Percentiles rank a stretch among this genome's conserved stretches.
Evolutionary conservation across 1,140 invertebrate genomes (phyloP).

Genomic region (Ceratoteleas bidentatus): DNA sequence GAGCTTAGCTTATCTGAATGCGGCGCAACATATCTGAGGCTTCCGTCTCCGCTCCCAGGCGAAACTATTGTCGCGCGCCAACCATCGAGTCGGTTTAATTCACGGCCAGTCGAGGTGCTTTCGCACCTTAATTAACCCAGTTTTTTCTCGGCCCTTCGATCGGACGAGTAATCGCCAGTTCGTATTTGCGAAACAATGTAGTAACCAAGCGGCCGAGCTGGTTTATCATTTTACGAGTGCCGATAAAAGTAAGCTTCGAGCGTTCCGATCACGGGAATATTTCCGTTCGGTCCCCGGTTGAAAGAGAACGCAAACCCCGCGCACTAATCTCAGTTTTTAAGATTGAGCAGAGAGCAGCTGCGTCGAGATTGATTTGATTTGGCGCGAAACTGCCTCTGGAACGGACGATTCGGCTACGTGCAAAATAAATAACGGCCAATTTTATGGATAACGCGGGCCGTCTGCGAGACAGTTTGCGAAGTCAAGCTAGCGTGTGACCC

Average conservation of each 20-base stretch:
- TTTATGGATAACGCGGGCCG: conserved; percentile 42
- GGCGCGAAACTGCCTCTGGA: background rate
- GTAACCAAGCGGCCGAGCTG: conserved; percentile 29
- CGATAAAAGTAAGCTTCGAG: conserved; percentile 44
- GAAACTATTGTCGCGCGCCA: conserved; percentile 71
- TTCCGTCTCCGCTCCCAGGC: conserved; percentile 70
- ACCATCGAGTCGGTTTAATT: conserved; percentile 66
- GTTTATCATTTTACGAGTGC: conserved; percentile 60
- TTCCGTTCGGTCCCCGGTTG: too few species aligned
- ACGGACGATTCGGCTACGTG: conserved; percentile 7
- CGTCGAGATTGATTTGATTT: too few species aligned
- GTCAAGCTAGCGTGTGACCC: conserved; percentile 60
- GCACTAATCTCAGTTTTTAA: too few species aligned
- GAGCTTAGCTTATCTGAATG: conserved; percentile 80
- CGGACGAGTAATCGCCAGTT: background rate
- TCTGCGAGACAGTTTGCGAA: conserved; percentile 42
- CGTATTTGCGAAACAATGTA: conserved; percentile 31
- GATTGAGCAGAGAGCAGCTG: too few species aligned
- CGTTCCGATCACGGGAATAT: too few species aligned
- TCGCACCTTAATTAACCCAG: conserved; percentile 18
- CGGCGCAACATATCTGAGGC: conserved; percentile 78
- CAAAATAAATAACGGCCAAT: conserved; percentile 53
- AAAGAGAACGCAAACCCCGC: too few species aligned
- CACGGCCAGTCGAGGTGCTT: conserved; percentile 64
- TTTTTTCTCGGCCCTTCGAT: too few species aligned